Evolutionary conservation across 2,888 invertebrate genomes (phyloP), one percentile per base, ranked within the genome.

Genomic region (Cephus spinipes): DNA sequence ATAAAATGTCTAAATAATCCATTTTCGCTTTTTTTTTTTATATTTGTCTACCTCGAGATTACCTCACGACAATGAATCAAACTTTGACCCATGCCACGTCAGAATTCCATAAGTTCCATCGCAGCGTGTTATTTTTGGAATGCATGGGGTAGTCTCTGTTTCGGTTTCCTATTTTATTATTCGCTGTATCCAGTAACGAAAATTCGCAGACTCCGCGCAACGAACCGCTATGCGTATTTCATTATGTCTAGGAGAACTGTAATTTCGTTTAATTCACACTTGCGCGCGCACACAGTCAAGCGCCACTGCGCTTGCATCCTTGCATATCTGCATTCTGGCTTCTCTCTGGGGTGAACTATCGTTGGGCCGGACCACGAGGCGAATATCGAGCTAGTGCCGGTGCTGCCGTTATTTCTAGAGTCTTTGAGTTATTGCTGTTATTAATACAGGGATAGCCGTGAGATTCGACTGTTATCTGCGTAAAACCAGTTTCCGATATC

Each of bases 371-470:
- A 88, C 84, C 85, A 84, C 82, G 82, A 79, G 80, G 82, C 83
- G 85, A 81, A 87, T 87, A 81, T 82, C 81, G 81, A 82, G 81
- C 82, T 79, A 77, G 78, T 81, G 81, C 83, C 80, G 79, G 40
- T 55, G 6, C 15, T 55, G 81, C 80, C 80, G 76, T 83, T 79
- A 83, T 81, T 87, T 87, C 82, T 81, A 77, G 77, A 81, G 81
- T 79, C 80, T 80, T 81, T 87, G 86, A 88, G 87, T 88, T 88
- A 88, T 86, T 80, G 83, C 79, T 80, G 84, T 88, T 87, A 87
- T 88, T 87, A 87, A 88, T 88, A 85, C 83, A 77, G 75, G 87
- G 86, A 88, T 88, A 87, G 84, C 83, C 83, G 81, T 84, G 82
- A 80, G 84, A 87, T 85, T 85, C 83, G 82, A 78, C 77, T 81